Evolutionary conservation across 2,113 vertebrate species (phyloP), one percentile per base, ranked within the genome.

Genomic region (Fukomys damarensis): DNA sequence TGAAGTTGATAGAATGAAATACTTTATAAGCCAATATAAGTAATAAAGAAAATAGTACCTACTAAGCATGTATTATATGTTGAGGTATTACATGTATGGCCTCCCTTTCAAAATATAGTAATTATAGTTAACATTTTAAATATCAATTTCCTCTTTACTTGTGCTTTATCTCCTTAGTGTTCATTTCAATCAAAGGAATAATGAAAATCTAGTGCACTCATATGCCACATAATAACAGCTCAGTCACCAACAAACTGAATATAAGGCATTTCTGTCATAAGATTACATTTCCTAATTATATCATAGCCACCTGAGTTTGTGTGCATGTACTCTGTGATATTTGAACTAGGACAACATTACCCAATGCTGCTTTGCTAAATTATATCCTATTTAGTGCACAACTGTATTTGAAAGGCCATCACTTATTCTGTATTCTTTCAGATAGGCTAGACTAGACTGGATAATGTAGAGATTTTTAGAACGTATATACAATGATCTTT

Each of bases 41-140:
- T 30, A 68, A 89, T n/a, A 5, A 80, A 88, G 46, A 81, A 76
- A 86, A 28, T 59, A 83, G 41, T 12, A 91, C 30, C 56, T 61
- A 68, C 6, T 63, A n/a, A 58, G 32, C 17, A 80, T 43, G 13
- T 88, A 38, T 24, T 76, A 61, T 11, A 41, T 70, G 17, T 52
- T 63, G 30, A 59, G 26, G 7, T 66, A 2, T 32, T 68, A 28
- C 3, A 68, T 20, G 0, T 11, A 46, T 81, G 0, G 38, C 12
- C 20, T 86, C 20, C 20, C 70, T 89, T 68, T 85, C 30, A 68
- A 74, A n/a, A 28, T 32, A 43, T 59, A 86, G 41, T 32, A 74
- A 74, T 92, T 65, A 41, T 46, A 66, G 58, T 77, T 95, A 41
- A 12, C 17, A 49, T 74, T 84, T 68, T 2, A 82, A 86, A n/a